Evolutionary conservation across 1,140 invertebrate genomes (phyloP).

Genomic region (Lepidotrigona ventralis): DNA sequence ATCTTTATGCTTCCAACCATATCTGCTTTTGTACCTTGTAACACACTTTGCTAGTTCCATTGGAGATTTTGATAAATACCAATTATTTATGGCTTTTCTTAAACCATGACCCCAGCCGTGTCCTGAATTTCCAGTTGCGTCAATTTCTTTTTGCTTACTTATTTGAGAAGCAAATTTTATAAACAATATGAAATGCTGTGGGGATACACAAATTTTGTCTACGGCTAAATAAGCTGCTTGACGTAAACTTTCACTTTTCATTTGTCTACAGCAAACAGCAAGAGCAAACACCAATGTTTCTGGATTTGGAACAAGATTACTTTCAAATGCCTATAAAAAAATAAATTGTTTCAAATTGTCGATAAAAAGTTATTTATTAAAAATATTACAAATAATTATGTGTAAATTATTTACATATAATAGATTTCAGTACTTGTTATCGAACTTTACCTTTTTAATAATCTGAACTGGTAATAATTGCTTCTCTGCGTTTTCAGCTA

Average conservation of each 20-base stretch:
- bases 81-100: conserved; percentile 81
- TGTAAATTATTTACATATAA: conserved; percentile 28
- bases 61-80: conserved; percentile 83
- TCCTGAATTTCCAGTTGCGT: conserved; percentile 40
- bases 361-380: too few species aligned
- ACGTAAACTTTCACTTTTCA: conserved; percentile 73
- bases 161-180: conserved; percentile 81
- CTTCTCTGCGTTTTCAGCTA: conserved; percentile 70
- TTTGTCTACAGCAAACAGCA: conserved; percentile 80
- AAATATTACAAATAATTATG: too few species aligned
- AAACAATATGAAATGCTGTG: conserved; percentile 83
- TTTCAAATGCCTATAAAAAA: conserved; percentile 78
- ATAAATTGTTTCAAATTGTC: conserved; percentile 23
- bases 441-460: conserved; percentile 77
- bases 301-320: conserved; percentile 79
- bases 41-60: conserved; percentile 83
- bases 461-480: conserved; percentile 78
- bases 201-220: conserved; percentile 79
- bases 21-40: conserved; percentile 82
- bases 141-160: conserved; percentile 70
- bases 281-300: conserved; percentile 83
- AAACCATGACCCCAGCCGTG: conserved; percentile 84
- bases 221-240: conserved; percentile 80
- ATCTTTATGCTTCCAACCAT: conserved; percentile 86
- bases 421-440: conserved; percentile 4